Conservation (phyloP, 2,797 vertebrate genomes). For the Crenichthys baileyi region DNA sequence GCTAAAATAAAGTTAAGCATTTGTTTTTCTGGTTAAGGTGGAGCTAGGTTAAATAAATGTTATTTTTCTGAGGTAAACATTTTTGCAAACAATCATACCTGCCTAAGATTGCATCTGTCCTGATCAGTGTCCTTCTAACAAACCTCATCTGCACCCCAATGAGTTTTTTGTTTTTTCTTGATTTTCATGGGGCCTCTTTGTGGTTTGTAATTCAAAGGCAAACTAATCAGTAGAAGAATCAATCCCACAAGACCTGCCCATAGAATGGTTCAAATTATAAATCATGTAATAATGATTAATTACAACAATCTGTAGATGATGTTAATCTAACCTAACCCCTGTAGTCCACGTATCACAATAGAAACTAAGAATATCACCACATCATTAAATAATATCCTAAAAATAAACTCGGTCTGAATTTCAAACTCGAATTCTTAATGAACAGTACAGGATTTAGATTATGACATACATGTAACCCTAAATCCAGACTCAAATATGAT, state of each 20-base stretch:
- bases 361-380: not conserved
- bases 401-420: not conserved
- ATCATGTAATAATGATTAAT: not conserved
- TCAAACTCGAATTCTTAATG: too few relatives aligned
- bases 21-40: not conserved
- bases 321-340: not conserved
- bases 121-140: not conserved
- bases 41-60: not conserved
- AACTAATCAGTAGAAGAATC: not conserved
- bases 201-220: not conserved
- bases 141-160: too few relatives aligned
- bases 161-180: too few relatives aligned
- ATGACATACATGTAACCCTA: not conserved
- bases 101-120: not conserved
- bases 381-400: not conserved
- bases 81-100: not conserved
- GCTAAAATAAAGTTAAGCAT: not conserved
- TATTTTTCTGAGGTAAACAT: not conserved
- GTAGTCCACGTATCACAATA: not conserved
- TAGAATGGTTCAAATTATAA: not conserved
- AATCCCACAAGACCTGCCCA: too few relatives aligned
- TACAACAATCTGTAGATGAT: not conserved
- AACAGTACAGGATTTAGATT: not conserved
- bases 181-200: too few relatives aligned
- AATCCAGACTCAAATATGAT: not conserved